Evolutionary conservation across 2,888 invertebrate species (phyloP).

Genomic region (Hecatera dysodea): DNA sequence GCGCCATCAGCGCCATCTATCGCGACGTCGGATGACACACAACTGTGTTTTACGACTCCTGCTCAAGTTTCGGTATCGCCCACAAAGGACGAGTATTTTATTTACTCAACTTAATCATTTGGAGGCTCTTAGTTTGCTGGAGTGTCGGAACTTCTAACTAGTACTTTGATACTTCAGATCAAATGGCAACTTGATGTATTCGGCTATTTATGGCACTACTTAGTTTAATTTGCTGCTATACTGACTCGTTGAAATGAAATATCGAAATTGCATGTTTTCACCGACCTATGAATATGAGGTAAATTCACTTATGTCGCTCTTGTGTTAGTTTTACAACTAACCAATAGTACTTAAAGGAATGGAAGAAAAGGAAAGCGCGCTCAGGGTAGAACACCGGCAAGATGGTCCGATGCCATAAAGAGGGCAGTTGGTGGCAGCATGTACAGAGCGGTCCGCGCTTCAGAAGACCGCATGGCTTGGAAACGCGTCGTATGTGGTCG

Average conservation of each 20-base stretch:
- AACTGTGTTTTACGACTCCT: conserved; percentile 56
- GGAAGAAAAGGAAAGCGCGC: too few relatives aligned
- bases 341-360: not conserved
- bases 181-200: conserved; percentile 17
- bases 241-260: too few relatives aligned
- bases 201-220: conserved; percentile 10
- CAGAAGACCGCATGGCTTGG: too few relatives aligned
- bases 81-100: conserved; percentile 42
- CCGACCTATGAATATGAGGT: not conserved
- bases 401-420: too few relatives aligned
- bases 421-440: too few relatives aligned
- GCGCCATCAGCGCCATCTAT: conserved; percentile 44
- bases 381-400: too few relatives aligned
- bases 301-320: not conserved
- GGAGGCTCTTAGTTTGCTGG: conserved; percentile 28
- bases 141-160: conserved; percentile 23
- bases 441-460: too few relatives aligned
- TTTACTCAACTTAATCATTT: conserved; percentile 37
- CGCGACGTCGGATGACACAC: conserved; percentile 55
- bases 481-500: too few relatives aligned
- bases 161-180: conserved; percentile 15
- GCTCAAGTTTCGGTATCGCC: conserved; percentile 45
- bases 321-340: not conserved
- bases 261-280: not conserved
- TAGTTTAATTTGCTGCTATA: not conserved